Evolutionary conservation across 1,140 invertebrate genomes (phyloP).

Genomic region (Papilio dardanus): DNA sequence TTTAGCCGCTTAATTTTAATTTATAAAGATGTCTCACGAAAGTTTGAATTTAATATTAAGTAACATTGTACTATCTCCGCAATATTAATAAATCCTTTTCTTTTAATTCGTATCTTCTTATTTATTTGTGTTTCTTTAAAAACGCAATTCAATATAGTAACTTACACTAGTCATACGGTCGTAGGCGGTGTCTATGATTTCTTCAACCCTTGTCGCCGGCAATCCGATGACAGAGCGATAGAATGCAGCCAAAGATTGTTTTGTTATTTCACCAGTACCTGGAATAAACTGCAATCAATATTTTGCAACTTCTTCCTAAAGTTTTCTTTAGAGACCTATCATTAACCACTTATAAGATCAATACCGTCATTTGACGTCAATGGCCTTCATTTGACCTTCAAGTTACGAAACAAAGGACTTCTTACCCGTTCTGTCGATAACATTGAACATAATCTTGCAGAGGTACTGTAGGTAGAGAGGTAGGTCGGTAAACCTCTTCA

Average conservation of each 20-base stretch:
- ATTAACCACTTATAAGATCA: too few relatives aligned
- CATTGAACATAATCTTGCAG: conserved; percentile 87
- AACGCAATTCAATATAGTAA: conserved; percentile 39
- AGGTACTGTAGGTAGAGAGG: conserved; percentile 88
- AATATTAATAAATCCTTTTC: too few relatives aligned
- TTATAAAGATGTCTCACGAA: too few relatives aligned
- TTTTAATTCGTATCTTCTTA: too few relatives aligned
- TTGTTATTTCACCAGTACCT: conserved; percentile 85
- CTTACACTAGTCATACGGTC: conserved; percentile 87
- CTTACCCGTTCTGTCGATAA: conserved; percentile 86
- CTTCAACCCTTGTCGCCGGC: conserved; percentile 83
- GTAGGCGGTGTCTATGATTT: conserved; percentile 86
- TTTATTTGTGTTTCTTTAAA: too few relatives aligned
- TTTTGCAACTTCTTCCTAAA: neutral
- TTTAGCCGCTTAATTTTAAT: too few relatives aligned
- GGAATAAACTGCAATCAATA: conserved; percentile 44
- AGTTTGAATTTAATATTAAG: too few relatives aligned
- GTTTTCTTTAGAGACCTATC: too few relatives aligned
- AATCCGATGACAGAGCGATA: conserved; percentile 87
- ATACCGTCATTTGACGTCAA: too few relatives aligned
- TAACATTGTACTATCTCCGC: too few relatives aligned
- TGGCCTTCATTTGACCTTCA: too few relatives aligned
- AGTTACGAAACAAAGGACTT: neutral
- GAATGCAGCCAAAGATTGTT: conserved; percentile 85
- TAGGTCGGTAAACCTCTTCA: conserved; percentile 83